Evolutionary conservation across 2,113 vertebrate species (phyloP), one percentile per base, ranked within the genome.

Genomic region (Megaceryle torquata): DNA sequence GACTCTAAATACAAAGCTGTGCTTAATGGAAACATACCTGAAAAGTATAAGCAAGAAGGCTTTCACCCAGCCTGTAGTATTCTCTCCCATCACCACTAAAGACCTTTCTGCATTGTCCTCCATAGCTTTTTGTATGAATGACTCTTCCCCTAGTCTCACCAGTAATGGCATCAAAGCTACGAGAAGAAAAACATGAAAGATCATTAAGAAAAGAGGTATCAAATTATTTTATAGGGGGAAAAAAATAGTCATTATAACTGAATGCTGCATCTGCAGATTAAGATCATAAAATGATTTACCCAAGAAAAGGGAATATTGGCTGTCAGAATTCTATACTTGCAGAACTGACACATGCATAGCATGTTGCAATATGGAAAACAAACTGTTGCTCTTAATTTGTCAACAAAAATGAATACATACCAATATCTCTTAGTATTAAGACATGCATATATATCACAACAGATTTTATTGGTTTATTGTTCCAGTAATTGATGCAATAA

Each of bases 91-190:
- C 98, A 0, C 98, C 98, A 0, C 98, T 99, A 64, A 98, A 99
- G 46, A 99, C 97, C 57, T 98, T 99, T 91, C 99, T 98, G 97
- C 99, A 99, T 46, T 99, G 98, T 20, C 99, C 99, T 79, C 98
- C 99, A 87, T 99, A 99, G 82, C 97, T 99, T 82, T 96, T 98
- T 20, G 99, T 99, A 92, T 99, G 98, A 96, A 99, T 98, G 31
- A 99, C 99, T 74, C 76, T 96, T 35, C 82, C 98, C 70, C 83
- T 98, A 46, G 98, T 98, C 68, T 98, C 82, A 26, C 97, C 98
- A 6, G 98, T 99, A 61, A 98, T 74, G 15, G 95, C 96, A 48
- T 99, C 97, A 79, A 98, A 98, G 46, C 99, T 99, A 67, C 6
- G 60, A 39, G 50, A 70, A 87, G 59, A 53, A 43, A 91, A 93